Evolutionary conservation across 2,888 invertebrate genomes (phyloP).

Genomic region (Deilephila porcellus): DNA sequence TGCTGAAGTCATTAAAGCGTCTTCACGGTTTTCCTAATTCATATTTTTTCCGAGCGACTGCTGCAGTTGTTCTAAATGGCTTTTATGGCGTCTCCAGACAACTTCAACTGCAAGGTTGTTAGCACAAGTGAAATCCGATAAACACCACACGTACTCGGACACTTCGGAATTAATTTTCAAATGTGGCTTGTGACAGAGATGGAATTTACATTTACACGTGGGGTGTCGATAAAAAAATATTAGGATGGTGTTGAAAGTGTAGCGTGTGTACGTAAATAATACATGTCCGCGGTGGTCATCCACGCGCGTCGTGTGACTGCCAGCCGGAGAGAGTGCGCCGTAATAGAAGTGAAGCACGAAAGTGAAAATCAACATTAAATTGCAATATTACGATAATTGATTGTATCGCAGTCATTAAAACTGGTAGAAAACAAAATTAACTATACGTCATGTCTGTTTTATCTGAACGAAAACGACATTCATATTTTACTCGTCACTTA

Average conservation of each 20-base stretch:
- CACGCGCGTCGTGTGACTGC: constrained; percentile 57
- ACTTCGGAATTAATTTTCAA: constrained; percentile 17
- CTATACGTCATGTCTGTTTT: neutral
- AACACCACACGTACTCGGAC: constrained; percentile 13
- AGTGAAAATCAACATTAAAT: constrained; percentile 64
- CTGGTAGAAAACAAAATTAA: constrained; percentile 5
- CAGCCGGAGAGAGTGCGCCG: constrained; percentile 61
- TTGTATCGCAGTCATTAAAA: neutral
- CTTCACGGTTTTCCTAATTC: constrained; percentile 4
- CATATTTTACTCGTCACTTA: neutral
- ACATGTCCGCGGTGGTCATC: constrained; percentile 45
- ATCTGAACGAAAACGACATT: neutral
- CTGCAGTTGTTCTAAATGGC: constrained; percentile 14
- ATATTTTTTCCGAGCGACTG: constrained; percentile 19
- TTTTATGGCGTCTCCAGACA: constrained; percentile 12
- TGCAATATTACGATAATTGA: constrained; percentile 37
- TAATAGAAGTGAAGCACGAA: constrained; percentile 59
- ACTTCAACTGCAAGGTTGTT: constrained; percentile 21
- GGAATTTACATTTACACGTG: constrained; percentile 7
- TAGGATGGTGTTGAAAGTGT: neutral
- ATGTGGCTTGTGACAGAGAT: neutral
- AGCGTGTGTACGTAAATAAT: constrained; percentile 34
- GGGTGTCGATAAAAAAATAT: constrained; percentile 1
- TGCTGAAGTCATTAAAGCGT: constrained; percentile 14
- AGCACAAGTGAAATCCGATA: constrained; percentile 24